These are phyloP conservation scores for Tenodera sinensis DNA, from an alignment of 2,888 invertebrate genomes.

Conservation along the genomic window DNA sequence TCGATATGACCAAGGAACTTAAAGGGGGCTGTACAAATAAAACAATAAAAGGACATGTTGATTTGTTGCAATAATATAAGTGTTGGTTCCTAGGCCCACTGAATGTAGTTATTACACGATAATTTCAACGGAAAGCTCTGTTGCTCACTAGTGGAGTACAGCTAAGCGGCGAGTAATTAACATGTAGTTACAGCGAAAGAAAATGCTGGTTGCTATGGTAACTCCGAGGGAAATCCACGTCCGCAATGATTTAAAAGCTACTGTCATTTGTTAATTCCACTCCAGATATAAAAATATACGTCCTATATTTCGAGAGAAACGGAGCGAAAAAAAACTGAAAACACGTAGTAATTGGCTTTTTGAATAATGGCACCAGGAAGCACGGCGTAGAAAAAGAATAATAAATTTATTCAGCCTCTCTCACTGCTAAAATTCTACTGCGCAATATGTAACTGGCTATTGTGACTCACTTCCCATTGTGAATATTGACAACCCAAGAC, in stretches of 20 bases:
- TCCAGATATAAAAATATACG: not conserved
- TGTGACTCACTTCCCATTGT: not conserved
- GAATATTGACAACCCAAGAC: not conserved
- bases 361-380: not conserved
- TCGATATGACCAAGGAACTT: no score
- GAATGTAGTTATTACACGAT: no score
- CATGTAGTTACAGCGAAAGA: not conserved
- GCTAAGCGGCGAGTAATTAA: not conserved
- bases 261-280: not conserved
- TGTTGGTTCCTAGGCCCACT: no score
- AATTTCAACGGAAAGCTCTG: not conserved
- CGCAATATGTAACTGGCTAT: not conserved
- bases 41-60: no score
- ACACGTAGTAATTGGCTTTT: not conserved
- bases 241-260: not conserved
- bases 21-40: no score
- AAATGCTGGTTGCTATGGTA: not conserved
- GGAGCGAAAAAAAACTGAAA: not conserved
- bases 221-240: not conserved
- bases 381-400: not conserved
- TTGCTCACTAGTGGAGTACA: not conserved
- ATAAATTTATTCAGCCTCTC: not conserved
- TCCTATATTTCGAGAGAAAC: not conserved
- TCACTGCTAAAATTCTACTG: not conserved
- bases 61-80: no score